These are phyloP conservation scores for Sebastes alutus DNA, from an alignment of 2,797 vertebrate species.

Conservation along the genomic window DNA sequence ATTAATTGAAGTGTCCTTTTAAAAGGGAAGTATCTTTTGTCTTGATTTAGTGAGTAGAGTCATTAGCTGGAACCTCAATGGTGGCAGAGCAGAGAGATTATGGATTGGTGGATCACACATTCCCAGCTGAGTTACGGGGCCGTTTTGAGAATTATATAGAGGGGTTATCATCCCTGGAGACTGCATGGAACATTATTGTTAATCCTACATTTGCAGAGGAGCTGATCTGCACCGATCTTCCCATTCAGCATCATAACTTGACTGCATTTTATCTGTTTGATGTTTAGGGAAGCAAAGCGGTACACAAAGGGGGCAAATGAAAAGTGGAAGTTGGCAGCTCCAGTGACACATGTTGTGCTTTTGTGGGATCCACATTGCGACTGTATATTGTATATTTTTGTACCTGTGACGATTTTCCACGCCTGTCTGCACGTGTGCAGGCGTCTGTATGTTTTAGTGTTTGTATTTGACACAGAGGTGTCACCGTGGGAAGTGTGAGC, in stretches of 20 bases:
- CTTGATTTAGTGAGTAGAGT: conserved; percentile 72
- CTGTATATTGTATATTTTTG: not conserved
- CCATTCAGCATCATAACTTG: not conserved
- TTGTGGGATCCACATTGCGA: not conserved
- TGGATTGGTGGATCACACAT: conserved; percentile 41
- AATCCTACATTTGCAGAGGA: conserved; percentile 2
- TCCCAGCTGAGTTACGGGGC: conserved; percentile 26
- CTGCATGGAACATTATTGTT: conserved; percentile 8
- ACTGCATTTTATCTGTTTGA: not conserved
- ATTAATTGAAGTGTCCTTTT: conserved; percentile 79
- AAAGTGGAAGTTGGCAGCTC: not conserved
- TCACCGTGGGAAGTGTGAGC: not conserved
- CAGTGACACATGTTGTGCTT: not conserved
- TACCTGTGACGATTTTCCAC: not conserved
- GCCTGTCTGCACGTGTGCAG: not conserved
- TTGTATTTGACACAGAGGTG: not conserved
- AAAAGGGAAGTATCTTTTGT: conserved; percentile 72
- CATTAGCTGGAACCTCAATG: conserved; percentile 55
- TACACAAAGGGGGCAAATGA: not conserved
- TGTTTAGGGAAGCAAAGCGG: not conserved
- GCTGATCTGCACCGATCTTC: not conserved
- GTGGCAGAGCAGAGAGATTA: conserved; percentile 36
- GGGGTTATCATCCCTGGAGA: not conserved
- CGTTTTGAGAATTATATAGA: conserved; percentile 13
- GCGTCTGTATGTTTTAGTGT: not conserved